Base-by-base conservation (phyloP, 2,888 invertebrate species). In the Alcis repandata region DNA sequence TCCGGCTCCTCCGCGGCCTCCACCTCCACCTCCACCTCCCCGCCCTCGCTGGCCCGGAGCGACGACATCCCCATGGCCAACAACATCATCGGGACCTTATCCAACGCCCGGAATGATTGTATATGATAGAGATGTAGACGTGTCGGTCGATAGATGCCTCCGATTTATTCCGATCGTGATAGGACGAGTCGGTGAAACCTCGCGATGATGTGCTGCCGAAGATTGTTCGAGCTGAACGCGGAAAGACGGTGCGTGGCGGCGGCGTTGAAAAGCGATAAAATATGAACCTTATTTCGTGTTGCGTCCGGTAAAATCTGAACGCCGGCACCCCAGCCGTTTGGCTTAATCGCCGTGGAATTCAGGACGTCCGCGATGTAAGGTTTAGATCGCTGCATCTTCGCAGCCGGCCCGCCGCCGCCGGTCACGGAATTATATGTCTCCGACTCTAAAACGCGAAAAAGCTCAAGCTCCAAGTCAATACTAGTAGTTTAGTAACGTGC, bases 61-160 rank as follows among this genome's bases (percentile, higher is more conserved):
- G 84, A 88, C 72, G 89, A 90, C 70, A 86, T 89, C 33, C 89
- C 89, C 33, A 84, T 83, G 78, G 88, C 90, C 15, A 87, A 86
- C 71, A 91, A 89, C 67, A 92, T 92, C 22, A 89, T 92, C 59
- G 86, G 88, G 36, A 89, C 90, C 7, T 71, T 92, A n/a, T 85
- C 89, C 3, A 87, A 85, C 62, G 74, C 82, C 4, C 70, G 80
- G 27, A 76, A 76, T 76, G 74, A 75, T 51, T 72, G 69, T 66
- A 69, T 48, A 58, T 72, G 63, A 73, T 61, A 53, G 11, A 33
- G 49, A 10, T 3, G n/a, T 27, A n/a, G 8, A 33, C 27, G 27
- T 27, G 27, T 27, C 27, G 27, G 27, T 27, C 6, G 3, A 27
- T 27, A 27, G 27, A 20, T 19, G 38, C 10, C 27, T 53, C 7